Percentiles rank a stretch among this genome's conserved stretches.
Conservation (phyloP, 1,140 invertebrate genomes). For the Epicauta chinensis region DNA sequence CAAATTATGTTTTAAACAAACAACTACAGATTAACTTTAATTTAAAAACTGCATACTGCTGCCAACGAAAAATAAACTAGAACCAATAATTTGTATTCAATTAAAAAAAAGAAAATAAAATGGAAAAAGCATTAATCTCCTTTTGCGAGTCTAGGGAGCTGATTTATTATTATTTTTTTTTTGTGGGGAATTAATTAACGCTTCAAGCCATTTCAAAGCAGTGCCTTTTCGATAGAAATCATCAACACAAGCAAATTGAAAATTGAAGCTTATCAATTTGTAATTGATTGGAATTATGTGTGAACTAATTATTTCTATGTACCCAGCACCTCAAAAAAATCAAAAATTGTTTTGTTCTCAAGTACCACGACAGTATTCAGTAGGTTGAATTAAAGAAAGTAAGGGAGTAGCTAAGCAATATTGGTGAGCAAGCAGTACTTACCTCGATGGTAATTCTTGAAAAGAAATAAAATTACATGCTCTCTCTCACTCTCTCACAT, state of each 20-base stretch:
- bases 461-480: no score
- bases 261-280: no score
- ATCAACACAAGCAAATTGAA: constrained; percentile 2
- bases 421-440: no score
- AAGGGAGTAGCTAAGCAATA: background rate
- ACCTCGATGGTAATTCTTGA: no score
- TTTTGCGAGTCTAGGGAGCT: constrained; percentile 20
- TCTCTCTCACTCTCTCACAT: no score
- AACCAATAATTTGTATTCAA: constrained; percentile 10
- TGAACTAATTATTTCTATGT: constrained; percentile 23
- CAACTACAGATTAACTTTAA: constrained; percentile 1
- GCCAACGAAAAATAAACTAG: constrained; percentile 13
- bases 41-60: constrained; percentile 18
- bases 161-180: no score
- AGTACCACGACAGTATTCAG: constrained; percentile 3
- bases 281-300: background rate
- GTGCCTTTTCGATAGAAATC: constrained; percentile 5
- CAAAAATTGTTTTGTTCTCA: constrained; percentile 13
- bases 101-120: constrained; percentile 5
- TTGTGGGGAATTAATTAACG: constrained; percentile 10
- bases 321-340: constrained; percentile 26
- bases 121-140: constrained; percentile 24
- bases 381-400: background rate
- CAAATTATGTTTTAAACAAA: constrained; percentile 8
- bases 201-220: constrained; percentile 19